Evolutionary conservation across 2,797 vertebrate species (phyloP), one percentile per base, ranked within the genome.

Genomic region (Phoebastria nigripes): DNA sequence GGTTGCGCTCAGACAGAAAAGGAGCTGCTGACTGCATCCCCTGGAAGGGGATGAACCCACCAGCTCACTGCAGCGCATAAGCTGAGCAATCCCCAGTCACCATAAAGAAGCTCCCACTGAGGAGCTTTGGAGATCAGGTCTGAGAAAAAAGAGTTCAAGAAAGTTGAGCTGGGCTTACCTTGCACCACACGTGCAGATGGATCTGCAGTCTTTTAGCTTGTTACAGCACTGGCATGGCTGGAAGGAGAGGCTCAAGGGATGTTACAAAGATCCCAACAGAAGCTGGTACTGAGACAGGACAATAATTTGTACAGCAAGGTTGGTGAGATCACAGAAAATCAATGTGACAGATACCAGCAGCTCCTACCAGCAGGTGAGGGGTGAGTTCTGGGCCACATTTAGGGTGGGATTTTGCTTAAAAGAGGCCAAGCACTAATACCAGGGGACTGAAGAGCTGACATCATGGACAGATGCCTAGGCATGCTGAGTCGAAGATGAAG

Each of bases 381-480:
- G 42, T 92, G 86, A 95, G 52, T 41, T 82, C 46, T 59, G 83
- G 87, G 83, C 52, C 79, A 80, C 37, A 49, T 82, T 94, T 87
- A 79, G 82, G 66, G 83, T 80, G 63, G 55, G 67, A 87, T 84
- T 92, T 91, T 94, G 42, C 59, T 85, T 80, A 80, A 37, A 92
- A 72, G 63, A 77, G 92, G 74, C 63, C 82, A 90, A 78, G 71
- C 73, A 89, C 25, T 82, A 89, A 78, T 20, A 78, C 15, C 62
- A 54, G 59, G 85, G 83, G 42, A 73, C 86, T 76, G 71, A 72
- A 79, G 83, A 82, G 87, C 47, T 96, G 90, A 89, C 87, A 92
- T 92, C 89, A 95, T 80, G 74, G 78, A 85, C 71, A 89, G 89
- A 95, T 90, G 93, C 89, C 83, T 77, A 59, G 52, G 96, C 91